A percentile compares a stretch with the other conserved stretches of the same genome.
Conservation (phyloP, 2,113 vertebrate species). For the Phylloscopus trochiloides region DNA sequence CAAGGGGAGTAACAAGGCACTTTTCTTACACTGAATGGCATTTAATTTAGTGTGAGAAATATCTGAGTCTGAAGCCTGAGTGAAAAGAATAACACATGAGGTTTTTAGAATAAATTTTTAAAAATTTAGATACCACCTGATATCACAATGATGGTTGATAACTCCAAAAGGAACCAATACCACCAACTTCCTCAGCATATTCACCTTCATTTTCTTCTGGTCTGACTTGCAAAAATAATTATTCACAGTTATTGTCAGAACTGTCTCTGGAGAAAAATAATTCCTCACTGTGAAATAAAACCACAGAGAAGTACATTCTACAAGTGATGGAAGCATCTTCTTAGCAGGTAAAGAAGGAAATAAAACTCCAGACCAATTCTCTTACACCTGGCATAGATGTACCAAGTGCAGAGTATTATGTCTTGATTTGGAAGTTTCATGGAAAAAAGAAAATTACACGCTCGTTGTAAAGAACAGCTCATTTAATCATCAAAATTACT, state of each 20-base stretch:
- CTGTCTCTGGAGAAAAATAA: not conserved
- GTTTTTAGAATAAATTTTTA: not conserved
- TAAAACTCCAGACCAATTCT: not conserved
- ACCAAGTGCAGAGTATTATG: not conserved
- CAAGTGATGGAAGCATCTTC: not conserved
- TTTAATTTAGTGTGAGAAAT: not conserved
- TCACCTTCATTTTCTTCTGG: not conserved
- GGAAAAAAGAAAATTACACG: not conserved
- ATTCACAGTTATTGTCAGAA: not conserved
- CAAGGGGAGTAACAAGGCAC: not conserved
- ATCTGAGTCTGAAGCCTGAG: not conserved
- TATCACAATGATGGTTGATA: not conserved
- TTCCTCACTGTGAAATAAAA: not conserved
- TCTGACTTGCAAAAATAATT: not conserved
- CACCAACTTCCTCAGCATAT: not conserved
- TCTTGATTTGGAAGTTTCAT: not conserved
- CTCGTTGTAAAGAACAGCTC: slow-evolving; percentile 9
- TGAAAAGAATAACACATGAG: not conserved
- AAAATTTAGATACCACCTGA: not conserved
- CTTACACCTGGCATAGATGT: not conserved
- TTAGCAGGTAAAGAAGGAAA: not conserved
- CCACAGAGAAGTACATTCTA: not conserved
- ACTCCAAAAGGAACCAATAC: not conserved
- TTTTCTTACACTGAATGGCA: not conserved
- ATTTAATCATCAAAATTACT: slow-evolving; percentile 50